phyloP scores from a whole-genome alignment of 2,797 vertebrate species.

The Fringilla coelebs region DNA sequence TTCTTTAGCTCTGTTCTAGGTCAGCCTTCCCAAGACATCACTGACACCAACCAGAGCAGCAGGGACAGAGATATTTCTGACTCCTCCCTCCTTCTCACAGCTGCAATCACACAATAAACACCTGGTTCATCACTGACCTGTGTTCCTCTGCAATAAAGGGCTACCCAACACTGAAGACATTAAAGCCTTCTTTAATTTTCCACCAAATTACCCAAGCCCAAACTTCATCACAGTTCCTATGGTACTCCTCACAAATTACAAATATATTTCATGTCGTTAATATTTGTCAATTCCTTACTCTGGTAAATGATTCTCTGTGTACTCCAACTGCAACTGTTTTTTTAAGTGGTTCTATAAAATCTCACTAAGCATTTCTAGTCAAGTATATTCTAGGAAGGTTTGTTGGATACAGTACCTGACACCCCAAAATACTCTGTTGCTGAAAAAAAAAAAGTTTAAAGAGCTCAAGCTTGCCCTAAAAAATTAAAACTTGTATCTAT shows the following conservation, averaged over 20 bases:
- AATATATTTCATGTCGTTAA: not conserved
- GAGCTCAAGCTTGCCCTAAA: not conserved
- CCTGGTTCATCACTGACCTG: not conserved
- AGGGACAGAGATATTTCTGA: not conserved
- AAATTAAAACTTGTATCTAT: not conserved
- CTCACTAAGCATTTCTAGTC: not conserved
- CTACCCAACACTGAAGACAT: not conserved
- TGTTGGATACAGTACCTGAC: not conserved
- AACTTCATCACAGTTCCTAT: not conserved
- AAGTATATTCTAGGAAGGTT: not conserved
- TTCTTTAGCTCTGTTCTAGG: not conserved
- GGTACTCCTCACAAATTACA: not conserved
- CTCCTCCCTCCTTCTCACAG: not conserved
- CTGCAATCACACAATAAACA: not conserved
- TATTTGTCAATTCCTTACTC: not conserved
- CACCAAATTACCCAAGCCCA: not conserved
- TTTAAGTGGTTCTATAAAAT: not conserved
- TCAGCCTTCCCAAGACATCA: fast-evolving
- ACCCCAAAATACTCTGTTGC: not conserved
- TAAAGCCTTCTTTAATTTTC: not conserved
- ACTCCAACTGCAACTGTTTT: not conserved
- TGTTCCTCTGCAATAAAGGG: not conserved
- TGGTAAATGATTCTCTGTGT: not conserved
- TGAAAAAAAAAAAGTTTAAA: not conserved
- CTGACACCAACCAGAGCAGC: not conserved